Base-by-base conservation (phyloP, 37 sponge, comb jelly and placozoan genomes). In the Cliona cf. orientalis region DNA sequence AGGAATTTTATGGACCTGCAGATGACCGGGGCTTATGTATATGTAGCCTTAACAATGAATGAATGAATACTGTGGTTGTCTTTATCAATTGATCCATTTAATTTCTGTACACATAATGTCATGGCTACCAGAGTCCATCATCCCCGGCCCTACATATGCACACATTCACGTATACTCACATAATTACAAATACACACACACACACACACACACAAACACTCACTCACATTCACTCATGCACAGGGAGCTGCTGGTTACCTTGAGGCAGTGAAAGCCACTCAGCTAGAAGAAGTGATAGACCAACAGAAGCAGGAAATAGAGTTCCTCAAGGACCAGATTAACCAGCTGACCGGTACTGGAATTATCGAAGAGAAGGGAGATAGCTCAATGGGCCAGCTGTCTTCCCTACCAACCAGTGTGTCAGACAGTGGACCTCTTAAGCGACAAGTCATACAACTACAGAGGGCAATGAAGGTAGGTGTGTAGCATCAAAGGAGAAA, bases 201-300 rank as follows among this genome's bases (percentile, higher is more conserved):
- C n/a, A n/a, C n/a, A n/a, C n/a, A n/a, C n/a, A n/a, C n/a, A n/a
- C n/a, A n/a, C n/a, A n/a, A n/a, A n/a, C n/a, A n/a, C n/a, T n/a
- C n/a, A n/a, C n/a, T n/a, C n/a, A n/a, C n/a, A n/a, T n/a, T n/a
- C n/a, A n/a, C n/a, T n/a, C n/a, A n/a, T n/a, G n/a, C n/a, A n/a
- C n/a, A n/a, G n/a, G 89, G 92, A 39, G 41, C 61, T 0, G 28
- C 84, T 37, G 80, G 85, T 17, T 92, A 92, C 49, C 49, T 77
- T 42, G 88, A 87, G 57, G 92, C 84, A 34, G 84, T 92, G 88
- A 85, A 85, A 82, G 82, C 82, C 0, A 58, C 60, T 5, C 86
- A 91, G 23, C 76, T 91, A 25, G 83, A 91, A 29, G 86, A 86
- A 46, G 82, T 86, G 23, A 86, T 91, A 29, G 86, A 91, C 41